phyloP scores from a whole-genome alignment of 2,797 vertebrate species.

The Diglossa cyanea region DNA sequence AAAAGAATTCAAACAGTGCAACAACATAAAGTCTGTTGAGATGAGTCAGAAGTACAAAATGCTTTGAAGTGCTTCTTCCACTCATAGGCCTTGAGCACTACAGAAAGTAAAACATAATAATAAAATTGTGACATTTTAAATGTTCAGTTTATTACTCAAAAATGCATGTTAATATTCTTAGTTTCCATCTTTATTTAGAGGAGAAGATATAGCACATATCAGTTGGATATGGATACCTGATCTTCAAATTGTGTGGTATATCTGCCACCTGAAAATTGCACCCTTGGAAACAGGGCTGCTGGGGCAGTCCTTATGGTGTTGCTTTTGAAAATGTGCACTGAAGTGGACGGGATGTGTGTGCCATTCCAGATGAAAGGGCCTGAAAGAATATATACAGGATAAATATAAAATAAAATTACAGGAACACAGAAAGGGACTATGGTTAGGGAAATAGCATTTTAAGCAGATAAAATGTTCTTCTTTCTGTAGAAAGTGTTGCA shows the following conservation, averaged over 20 bases:
- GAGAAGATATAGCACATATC: neutral
- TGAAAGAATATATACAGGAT: neutral
- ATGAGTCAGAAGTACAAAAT: neutral
- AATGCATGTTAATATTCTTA: rapidly evolving
- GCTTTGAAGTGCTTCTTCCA: neutral
- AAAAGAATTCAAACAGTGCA: neutral
- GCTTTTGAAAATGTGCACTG: neutral
- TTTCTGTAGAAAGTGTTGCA: neutral
- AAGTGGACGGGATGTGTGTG: neutral
- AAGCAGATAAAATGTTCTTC: neutral
- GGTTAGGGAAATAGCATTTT: neutral
- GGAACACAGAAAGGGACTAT: neutral
- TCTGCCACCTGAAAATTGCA: neutral
- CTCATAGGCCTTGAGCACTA: neutral
- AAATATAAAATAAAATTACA: neutral
- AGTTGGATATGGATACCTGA: neutral
- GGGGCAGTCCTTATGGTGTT: neutral
- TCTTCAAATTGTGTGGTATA: neutral
- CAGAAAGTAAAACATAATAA: neutral
- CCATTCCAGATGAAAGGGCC: neutral
- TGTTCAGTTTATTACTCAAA: neutral
- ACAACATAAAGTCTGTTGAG: neutral
- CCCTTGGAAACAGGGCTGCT: neutral
- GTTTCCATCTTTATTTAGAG: neutral
- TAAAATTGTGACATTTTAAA: neutral